Evolutionary conservation across 2,888 invertebrate genomes (phyloP).

Genomic region (Marronus borbonicus): DNA sequence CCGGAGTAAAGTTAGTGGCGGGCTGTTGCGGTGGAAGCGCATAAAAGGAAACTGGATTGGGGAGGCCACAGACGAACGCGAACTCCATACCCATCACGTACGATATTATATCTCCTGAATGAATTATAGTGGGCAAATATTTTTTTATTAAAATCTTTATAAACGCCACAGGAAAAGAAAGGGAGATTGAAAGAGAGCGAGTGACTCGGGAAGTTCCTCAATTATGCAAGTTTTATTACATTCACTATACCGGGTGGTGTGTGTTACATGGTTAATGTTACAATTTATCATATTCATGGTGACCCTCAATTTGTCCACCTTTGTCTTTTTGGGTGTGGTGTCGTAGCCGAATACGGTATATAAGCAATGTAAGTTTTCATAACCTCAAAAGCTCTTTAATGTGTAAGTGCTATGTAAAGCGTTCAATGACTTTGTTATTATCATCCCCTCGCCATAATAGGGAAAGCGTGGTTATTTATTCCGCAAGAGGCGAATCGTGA

Average conservation of each 20-base stretch:
- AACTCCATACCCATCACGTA: constrained; percentile 41
- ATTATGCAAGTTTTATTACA: constrained; percentile 42
- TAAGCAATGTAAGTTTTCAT: no score
- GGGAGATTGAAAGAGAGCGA: constrained; percentile 23
- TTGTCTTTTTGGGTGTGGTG: no score
- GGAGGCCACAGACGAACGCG: neutral
- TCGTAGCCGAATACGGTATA: no score
- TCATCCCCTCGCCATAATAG: no score
- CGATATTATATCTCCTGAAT: constrained; percentile 50
- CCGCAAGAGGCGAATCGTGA: no score
- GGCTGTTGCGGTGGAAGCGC: constrained; percentile 23
- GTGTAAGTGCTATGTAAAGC: no score
- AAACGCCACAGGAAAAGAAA: constrained; percentile 18
- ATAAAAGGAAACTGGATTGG: neutral
- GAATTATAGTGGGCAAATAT: constrained; percentile 48
- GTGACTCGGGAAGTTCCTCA: constrained; percentile 35
- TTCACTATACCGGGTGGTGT: neutral
- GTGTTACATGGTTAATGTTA: no score
- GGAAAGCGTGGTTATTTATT: no score
- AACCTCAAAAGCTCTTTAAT: no score
- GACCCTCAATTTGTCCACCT: no score
- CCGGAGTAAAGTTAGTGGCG: constrained; percentile 40
- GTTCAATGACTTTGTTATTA: no score
- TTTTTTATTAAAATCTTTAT: constrained; percentile 50
- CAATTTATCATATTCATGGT: no score